Evolutionary conservation across 2,888 invertebrate genomes (phyloP), one percentile per base, ranked within the genome.

Genomic region (Cheilosia grossa): DNA sequence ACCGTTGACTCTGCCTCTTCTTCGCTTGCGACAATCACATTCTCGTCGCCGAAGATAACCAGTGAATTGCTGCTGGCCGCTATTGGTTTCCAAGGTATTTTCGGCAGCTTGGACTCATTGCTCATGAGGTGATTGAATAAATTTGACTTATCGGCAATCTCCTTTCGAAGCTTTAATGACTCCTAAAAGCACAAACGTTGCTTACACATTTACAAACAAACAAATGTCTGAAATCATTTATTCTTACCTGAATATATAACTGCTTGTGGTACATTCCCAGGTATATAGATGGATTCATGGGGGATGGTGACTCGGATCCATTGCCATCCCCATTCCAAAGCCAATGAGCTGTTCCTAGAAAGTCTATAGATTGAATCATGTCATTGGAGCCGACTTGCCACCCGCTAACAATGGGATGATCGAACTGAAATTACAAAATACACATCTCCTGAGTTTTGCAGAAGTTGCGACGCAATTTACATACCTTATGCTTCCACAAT

Each of bases 181-280:
- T 91, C 91, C 88, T 89, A 21, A 6, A 69, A 67, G 30, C 10
- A 6, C 19, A 54, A 33, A 2, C 30, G 9, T 30, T 30, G 15
- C 2, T 33, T 64, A 2, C 19, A 27, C 15, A 19, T 10, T 13
- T 37, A 27, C 3, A 37, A 33, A 10, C 40, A 6, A 6, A 6
- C n/a, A 19, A 21, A 56, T 19, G 1, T n/a, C 9, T 10, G 1
- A 21, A 3, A 0, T 17, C 0, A 17, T 24, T 54, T n/a, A 5
- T 58, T 17, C 33, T n/a, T 21, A 89, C 90, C 89, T 92, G 92
- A 74, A 92, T 92, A 78, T 93, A 93, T 87, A 96, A 94, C 93
- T 97, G 97, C 88, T 94, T 94, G 27, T 96, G 94, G 90, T 97
- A 96, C 93, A 96, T 95, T 67, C 97, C 97, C 64, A 98, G 92